phyloP scores from a whole-genome alignment of 2,888 invertebrate genomes.

The Drosophila stalkeri region DNA sequence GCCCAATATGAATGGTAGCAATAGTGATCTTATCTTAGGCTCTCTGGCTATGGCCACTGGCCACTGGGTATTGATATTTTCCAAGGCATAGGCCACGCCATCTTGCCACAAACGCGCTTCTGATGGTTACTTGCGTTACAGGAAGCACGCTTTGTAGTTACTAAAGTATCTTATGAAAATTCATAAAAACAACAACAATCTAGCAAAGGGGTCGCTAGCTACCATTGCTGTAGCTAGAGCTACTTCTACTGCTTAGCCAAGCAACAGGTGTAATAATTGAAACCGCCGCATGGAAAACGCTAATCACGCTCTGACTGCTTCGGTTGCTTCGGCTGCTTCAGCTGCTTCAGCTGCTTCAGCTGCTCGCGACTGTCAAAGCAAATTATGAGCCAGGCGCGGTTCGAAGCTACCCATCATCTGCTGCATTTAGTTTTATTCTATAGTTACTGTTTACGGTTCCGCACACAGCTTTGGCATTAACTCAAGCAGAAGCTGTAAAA shows the following conservation, averaged over 20 bases:
- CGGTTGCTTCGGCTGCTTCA: constrained; percentile 31
- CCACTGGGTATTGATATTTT: constrained; percentile 50
- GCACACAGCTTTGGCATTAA: constrained; percentile 62
- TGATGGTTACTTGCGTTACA: constrained; percentile 55
- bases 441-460: constrained; percentile 59
- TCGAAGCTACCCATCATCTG: constrained; percentile 14
- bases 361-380: constrained; percentile 60
- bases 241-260: constrained; percentile 24
- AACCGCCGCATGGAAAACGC: constrained; percentile 80
- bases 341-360: not conserved
- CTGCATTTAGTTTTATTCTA: constrained; percentile 39
- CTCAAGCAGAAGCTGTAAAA: constrained; percentile 73
- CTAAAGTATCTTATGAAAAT: constrained; percentile 63
- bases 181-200: constrained; percentile 34
- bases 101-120: constrained; percentile 36
- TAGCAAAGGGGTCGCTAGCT: constrained; percentile 44
- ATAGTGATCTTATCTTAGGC: constrained; percentile 46
- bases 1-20: constrained; percentile 21
- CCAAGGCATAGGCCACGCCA: constrained; percentile 64
- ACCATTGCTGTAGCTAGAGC: constrained; percentile 11
- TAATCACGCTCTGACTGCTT: constrained; percentile 63
- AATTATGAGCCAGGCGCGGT: constrained; percentile 55
- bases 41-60: constrained; percentile 30
- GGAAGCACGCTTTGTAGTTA: constrained; percentile 77
- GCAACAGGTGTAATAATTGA: constrained; percentile 85